phyloP scores from a whole-genome alignment of 1,140 invertebrate species.

The Drosophila lacertosa region DNA sequence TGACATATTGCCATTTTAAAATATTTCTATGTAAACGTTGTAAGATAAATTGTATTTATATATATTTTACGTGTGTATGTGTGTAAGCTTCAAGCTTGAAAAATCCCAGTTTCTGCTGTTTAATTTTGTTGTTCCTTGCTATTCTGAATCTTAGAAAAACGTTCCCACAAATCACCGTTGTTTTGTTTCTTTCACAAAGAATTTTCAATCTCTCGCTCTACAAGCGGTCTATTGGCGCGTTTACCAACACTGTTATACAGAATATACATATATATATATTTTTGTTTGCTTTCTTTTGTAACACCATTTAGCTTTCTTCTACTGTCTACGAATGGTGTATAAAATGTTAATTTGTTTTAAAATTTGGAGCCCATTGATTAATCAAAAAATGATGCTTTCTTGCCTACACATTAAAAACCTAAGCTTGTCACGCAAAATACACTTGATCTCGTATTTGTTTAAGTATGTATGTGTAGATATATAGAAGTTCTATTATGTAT shows the following conservation, averaged over 20 bases:
- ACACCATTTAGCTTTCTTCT: background rate
- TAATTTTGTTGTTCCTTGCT: slow-evolving; percentile 42
- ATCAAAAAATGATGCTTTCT: slow-evolving; percentile 27
- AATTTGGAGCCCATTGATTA: slow-evolving; percentile 22
- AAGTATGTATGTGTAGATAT: slow-evolving; percentile 8
- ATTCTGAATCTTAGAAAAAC: slow-evolving; percentile 49
- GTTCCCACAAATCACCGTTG: slow-evolving; percentile 59
- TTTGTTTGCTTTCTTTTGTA: slow-evolving; percentile 1
- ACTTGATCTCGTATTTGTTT: slow-evolving; percentile 19
- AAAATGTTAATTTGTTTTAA: slow-evolving; percentile 37
- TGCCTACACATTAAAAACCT: slow-evolving; percentile 29
- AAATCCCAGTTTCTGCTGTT: slow-evolving; percentile 74
- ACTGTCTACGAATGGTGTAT: slow-evolving; percentile 12
- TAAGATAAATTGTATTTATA: slow-evolving; percentile 37
- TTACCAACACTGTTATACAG: slow-evolving; percentile 49
- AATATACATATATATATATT: slow-evolving; percentile 5
- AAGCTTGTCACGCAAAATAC: slow-evolving; percentile 32
- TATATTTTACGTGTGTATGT: slow-evolving; percentile 40
- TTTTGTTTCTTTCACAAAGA: slow-evolving; percentile 75
- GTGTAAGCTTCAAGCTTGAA: slow-evolving; percentile 74
- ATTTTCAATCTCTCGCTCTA: slow-evolving; percentile 52
- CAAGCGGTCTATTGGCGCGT: slow-evolving; percentile 10
- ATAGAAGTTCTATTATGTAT: slow-evolving; percentile 19
- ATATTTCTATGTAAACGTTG: slow-evolving; percentile 23
- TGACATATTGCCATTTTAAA: slow-evolving; percentile 32